phyloP scores from a whole-genome alignment of 2,888 invertebrate genomes.

The Leucozona laternaria region DNA sequence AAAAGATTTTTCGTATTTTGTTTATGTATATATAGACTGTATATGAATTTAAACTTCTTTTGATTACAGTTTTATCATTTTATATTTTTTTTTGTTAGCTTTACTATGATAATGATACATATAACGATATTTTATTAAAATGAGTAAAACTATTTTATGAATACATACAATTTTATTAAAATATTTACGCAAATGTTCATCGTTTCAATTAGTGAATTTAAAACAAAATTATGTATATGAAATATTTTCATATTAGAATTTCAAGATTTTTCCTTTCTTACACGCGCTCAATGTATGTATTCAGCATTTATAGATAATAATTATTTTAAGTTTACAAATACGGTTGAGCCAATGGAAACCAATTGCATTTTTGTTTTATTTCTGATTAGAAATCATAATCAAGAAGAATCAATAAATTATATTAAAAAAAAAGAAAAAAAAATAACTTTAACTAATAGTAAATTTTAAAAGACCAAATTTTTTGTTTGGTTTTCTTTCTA shows the following conservation, averaged over 20 bases:
- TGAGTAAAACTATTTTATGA: conserved; percentile 51
- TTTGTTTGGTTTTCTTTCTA: not conserved
- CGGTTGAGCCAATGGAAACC: conserved; percentile 44
- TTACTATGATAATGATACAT: conserved; percentile 45
- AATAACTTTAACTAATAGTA: conserved; percentile 42
- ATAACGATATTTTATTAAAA: conserved; percentile 48
- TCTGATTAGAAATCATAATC: conserved; percentile 27
- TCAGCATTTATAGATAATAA: conserved; percentile 22
- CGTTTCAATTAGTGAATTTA: conserved; percentile 32
- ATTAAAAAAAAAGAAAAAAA: conserved; percentile 21
- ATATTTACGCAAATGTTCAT: conserved; percentile 32
- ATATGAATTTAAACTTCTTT: conserved; percentile 50
- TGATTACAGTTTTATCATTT: conserved; percentile 55
- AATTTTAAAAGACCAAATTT: not conserved
- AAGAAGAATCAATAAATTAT: conserved; percentile 37
- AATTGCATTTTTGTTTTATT: conserved; percentile 37
- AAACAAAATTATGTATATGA: conserved; percentile 26
- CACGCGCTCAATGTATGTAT: conserved; percentile 4
- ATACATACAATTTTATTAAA: conserved; percentile 41
- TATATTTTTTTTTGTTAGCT: conserved; percentile 43
- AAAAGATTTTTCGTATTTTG: not conserved
- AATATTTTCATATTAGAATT: conserved; percentile 17
- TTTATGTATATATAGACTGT: conserved; percentile 16
- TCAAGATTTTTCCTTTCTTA: conserved; percentile 7
- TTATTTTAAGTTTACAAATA: conserved; percentile 19